phyloP scores from a whole-genome alignment of 2,888 invertebrate genomes.

The Morinoia aosen region DNA sequence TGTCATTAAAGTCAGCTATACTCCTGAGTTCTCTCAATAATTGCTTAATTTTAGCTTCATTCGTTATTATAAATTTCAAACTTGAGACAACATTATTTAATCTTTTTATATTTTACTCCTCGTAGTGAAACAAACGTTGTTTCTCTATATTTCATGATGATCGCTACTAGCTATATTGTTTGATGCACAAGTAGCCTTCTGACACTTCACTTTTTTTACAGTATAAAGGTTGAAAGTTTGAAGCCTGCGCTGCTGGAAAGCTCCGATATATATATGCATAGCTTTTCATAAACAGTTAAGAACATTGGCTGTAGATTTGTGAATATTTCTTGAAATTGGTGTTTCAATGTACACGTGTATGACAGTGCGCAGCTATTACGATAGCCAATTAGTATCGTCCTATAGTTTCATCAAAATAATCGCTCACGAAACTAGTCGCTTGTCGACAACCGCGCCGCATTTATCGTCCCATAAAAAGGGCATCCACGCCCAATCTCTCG shows the following conservation, averaged over 20 bases:
- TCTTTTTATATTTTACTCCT: not conserved
- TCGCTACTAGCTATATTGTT: not conserved
- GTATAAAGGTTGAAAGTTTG: not conserved
- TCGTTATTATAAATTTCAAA: not conserved
- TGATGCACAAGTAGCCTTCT: not conserved
- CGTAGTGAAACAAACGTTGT: not conserved
- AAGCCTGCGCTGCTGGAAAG: not conserved
- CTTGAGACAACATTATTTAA: not conserved
- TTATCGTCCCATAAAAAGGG: conserved; percentile 8
- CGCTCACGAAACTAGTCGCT: not conserved
- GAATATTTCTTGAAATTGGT: not conserved
- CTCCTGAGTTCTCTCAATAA: not conserved
- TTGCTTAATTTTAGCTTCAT: not conserved
- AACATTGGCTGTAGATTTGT: not conserved
- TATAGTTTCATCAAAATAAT: not conserved
- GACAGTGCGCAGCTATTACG: not conserved
- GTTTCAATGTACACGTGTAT: not conserved
- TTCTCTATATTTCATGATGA: not conserved
- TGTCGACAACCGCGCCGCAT: conserved; percentile 27
- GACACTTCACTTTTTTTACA: not conserved
- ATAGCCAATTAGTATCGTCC: not conserved
- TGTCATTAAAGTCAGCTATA: not conserved
- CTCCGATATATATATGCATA: not conserved
- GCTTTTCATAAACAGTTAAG: not conserved
- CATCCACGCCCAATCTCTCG: conserved; percentile 41